Conservation (phyloP, 2,888 invertebrate genomes). For the Mactromeris polynyma region DNA sequence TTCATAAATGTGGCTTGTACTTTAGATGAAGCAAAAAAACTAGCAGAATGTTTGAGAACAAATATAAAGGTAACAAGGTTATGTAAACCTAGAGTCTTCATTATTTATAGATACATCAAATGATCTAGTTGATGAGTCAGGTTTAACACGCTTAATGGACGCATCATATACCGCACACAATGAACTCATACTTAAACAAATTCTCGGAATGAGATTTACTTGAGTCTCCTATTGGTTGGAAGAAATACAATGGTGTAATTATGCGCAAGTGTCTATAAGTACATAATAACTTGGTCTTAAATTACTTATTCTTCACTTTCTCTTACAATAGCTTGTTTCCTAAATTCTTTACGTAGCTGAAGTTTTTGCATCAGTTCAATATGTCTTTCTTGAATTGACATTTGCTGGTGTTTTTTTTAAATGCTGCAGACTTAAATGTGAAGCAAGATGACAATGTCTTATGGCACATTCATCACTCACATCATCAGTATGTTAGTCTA, state of each 20-base stretch:
- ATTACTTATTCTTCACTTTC: background rate
- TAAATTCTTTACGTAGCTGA: background rate
- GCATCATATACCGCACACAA: background rate
- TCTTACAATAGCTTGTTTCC: background rate
- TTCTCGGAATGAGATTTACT: background rate
- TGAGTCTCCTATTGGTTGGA: background rate
- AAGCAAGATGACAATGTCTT: background rate
- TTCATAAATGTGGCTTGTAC: no score
- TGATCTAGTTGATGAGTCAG: background rate
- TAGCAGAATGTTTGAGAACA: background rate
- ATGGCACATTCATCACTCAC: background rate
- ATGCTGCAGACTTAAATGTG: background rate
- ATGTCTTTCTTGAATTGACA: no score
- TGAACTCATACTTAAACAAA: background rate
- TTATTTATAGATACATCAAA: background rate
- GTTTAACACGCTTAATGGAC: background rate
- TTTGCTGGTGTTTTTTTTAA: background rate
- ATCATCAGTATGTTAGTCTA: background rate
- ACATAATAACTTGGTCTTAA: background rate
- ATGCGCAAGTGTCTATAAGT: background rate
- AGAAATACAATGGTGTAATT: background rate
- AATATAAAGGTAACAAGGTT: background rate
- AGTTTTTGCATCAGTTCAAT: background rate
- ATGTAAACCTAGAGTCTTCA: background rate
- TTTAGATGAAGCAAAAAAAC: no score